Conservation (phyloP, 2,113 vertebrate genomes). For the Mormoops blainvillei region DNA sequence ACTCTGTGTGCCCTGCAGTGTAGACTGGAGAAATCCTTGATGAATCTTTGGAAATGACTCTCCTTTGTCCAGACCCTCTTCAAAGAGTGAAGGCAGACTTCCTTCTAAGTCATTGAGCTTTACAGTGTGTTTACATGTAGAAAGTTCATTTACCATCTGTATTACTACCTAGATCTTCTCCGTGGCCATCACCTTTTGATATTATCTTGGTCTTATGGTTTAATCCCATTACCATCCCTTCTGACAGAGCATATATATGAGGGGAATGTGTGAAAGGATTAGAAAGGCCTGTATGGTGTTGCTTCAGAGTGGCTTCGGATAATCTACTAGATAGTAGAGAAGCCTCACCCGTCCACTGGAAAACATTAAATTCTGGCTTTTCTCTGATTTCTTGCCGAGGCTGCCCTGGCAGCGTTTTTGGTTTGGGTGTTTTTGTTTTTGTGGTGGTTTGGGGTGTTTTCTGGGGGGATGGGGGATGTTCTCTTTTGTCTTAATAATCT, state of each 20-base stretch:
- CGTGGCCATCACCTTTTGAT: background rate
- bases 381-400: background rate
- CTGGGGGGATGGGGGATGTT: background rate
- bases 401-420: background rate
- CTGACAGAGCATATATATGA: background rate
- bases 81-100: background rate
- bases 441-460: background rate
- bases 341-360: conserved; percentile 5
- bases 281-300: background rate
- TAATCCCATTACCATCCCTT: background rate
- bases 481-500: background rate
- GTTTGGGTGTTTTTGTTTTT: background rate
- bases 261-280: background rate
- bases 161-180: background rate
- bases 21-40: conserved; percentile 8
- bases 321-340: background rate
- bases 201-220: background rate
- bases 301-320: background rate
- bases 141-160: conserved; percentile 13
- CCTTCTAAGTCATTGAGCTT: conserved; percentile 11
- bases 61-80: background rate
- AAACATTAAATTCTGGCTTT: conserved; percentile 21
- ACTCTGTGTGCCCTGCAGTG: background rate
- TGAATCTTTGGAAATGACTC: background rate
- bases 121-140: background rate